phyloP scores from a whole-genome alignment of 2,113 vertebrate genomes.

The Chrysochloris asiatica region DNA sequence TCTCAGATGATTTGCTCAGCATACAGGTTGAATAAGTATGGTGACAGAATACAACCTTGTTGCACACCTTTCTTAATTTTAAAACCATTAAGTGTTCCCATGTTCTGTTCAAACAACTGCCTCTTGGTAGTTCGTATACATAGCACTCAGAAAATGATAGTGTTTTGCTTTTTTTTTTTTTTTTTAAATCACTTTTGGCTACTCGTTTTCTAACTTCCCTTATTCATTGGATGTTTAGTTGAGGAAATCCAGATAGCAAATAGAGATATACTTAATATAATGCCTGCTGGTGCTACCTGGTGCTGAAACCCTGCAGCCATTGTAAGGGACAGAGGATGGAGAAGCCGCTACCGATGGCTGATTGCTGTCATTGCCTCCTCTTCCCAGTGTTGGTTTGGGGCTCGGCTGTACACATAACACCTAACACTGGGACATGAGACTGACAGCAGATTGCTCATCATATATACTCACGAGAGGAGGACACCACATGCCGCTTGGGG shows the following conservation, averaged over 20 bases:
- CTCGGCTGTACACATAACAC: not conserved
- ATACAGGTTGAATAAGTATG: too few relatives aligned
- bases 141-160: not conserved
- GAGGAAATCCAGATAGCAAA: not conserved
- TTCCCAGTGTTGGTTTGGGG: not conserved
- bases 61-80: too few relatives aligned
- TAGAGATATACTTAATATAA: not conserved
- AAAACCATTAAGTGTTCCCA: too few relatives aligned
- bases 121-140: too few relatives aligned
- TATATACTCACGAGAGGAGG: too few relatives aligned
- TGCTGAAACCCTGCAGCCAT: not conserved
- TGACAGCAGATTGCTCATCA: not conserved
- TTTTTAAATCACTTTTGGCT: not conserved
- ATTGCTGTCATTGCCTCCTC: not conserved
- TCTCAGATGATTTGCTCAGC: too few relatives aligned
- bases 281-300: not conserved
- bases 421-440: not conserved
- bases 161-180: not conserved
- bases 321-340: rapidly evolving
- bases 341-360: not conserved
- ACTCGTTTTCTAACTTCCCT: not conserved
- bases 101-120: too few relatives aligned
- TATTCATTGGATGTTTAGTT: not conserved
- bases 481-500: not conserved
- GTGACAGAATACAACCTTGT: too few relatives aligned